Evolutionary conservation across 2,797 vertebrate species (phyloP), one percentile per base, ranked within the genome.

Genomic region (Sternarchorhynchus goeldii): DNA sequence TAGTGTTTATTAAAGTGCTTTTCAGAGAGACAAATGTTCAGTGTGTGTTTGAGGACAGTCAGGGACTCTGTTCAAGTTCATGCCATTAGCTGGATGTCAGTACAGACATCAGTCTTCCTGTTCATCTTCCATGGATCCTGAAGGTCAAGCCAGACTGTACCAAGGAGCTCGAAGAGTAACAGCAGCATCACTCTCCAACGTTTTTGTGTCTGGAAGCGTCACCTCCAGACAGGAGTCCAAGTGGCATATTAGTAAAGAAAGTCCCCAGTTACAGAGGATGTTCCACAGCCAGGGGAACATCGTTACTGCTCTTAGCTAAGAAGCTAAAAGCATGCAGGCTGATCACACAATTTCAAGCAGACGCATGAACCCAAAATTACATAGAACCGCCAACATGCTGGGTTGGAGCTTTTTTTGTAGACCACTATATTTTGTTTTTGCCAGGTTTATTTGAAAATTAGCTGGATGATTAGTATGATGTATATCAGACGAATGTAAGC

Each of bases 311-410:
- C 86, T 89, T 88, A 85, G 78, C 84, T 88, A 88, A 89, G 86
- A 88, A 90, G 89, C 83, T 89, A 85, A 90, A 90, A 91, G 86
- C 86, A 83, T 32, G 88, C 87, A 88, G 88, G 88, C 90, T 87
- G 39, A 66, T 75, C 87, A 90, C 91, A 88, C 68, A 85, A 90
- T 90, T 87, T 80, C 86, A 5, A 63, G 4, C 85, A 88, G 85
- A 85, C 89, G 86, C 82, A 84, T 67, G 12, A 34, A n/a, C 32
- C 5, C 32, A 63, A 6, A 12, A 10, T 8, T 45, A 45, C 7
- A 6, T 45, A 6, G 2, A 6, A 45, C 5, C 10, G 41, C 10
- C 2, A 45, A 45, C 41, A 45, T 45, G 10, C 7, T 45, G 41
- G 41, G 6, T 45, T 45, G 41, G 41, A 45, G 45, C 45, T 2